Percentiles rank a stretch among this genome's conserved stretches.
Conservation (phyloP, 2,113 vertebrate genomes). For the Mirounga angustirostris region DNA sequence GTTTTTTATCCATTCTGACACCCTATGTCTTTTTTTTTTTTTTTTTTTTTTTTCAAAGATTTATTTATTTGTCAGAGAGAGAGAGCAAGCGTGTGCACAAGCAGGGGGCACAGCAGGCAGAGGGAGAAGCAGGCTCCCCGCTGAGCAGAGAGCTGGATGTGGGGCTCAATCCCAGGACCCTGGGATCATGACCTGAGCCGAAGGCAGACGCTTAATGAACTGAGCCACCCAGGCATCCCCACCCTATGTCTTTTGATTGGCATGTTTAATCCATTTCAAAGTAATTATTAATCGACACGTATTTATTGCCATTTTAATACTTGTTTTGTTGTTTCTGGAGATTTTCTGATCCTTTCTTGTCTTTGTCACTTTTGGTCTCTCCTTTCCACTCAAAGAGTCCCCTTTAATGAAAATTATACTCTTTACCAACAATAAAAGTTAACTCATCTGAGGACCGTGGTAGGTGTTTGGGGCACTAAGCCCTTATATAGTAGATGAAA, state of each 20-base stretch:
- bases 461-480: neutral
- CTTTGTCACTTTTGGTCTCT: neutral
- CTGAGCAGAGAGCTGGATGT: neutral
- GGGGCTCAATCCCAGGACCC: neutral
- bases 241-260: neutral
- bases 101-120: neutral
- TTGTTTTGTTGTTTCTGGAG: neutral
- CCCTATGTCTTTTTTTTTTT: neutral
- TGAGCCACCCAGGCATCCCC: neutral
- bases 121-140: neutral
- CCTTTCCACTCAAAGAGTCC: neutral
- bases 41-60: neutral
- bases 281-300: neutral
- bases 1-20: neutral
- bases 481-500: neutral
- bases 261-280: neutral
- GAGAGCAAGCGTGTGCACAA: neutral
- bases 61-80: neutral
- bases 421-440: conserved; percentile 32
- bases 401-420: neutral
- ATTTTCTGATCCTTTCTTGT: neutral
- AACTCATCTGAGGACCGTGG: neutral
- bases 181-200: too few species aligned
- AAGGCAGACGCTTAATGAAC: neutral
- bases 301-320: neutral